Conservation (phyloP, 2,888 invertebrate species). For the Epicampocera succincta region DNA sequence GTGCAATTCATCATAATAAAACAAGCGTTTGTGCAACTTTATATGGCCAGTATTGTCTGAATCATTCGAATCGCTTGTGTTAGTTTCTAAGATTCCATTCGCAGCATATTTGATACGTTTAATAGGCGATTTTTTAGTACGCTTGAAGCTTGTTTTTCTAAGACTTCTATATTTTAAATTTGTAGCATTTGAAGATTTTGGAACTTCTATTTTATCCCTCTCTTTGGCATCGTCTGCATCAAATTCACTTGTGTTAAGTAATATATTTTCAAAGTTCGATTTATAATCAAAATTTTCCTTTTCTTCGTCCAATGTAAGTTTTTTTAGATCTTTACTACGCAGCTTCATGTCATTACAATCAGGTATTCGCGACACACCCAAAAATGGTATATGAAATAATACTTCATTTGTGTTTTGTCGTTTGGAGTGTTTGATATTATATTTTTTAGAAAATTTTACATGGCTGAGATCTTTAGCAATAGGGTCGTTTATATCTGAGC, state of each 20-base stretch:
- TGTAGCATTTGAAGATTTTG: slow-evolving; percentile 4
- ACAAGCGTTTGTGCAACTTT: slow-evolving; percentile 74
- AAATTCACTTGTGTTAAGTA: slow-evolving; percentile 8
- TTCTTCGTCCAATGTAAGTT: slow-evolving; percentile 38
- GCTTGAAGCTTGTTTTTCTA: slow-evolving; percentile 6
- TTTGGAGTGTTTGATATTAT: slow-evolving; percentile 60
- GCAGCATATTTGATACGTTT: not conserved
- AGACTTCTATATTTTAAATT: slow-evolving; percentile 6
- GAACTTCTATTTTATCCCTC: slow-evolving; percentile 1
- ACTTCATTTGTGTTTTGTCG: slow-evolving; percentile 66
- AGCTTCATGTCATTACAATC: not conserved
- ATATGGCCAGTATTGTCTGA: not conserved
- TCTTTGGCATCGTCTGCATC: slow-evolving; percentile 52
- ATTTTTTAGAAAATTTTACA: slow-evolving; percentile 72
- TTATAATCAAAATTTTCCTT: slow-evolving; percentile 44
- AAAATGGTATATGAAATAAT: slow-evolving; percentile 73
- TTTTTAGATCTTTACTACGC: not conserved
- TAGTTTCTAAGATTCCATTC: not conserved
- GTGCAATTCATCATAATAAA: slow-evolving; percentile 75
- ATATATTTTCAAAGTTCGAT: slow-evolving; percentile 12
- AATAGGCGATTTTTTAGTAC: slow-evolving; percentile 14
- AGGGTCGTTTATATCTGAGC: slow-evolving; percentile 76
- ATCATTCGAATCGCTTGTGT: slow-evolving; percentile 22
- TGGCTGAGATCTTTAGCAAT: slow-evolving; percentile 78
- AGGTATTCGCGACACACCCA: slow-evolving; percentile 74